Conservation (phyloP, 2,888 invertebrate species). For the Euphydryas editha region DNA sequence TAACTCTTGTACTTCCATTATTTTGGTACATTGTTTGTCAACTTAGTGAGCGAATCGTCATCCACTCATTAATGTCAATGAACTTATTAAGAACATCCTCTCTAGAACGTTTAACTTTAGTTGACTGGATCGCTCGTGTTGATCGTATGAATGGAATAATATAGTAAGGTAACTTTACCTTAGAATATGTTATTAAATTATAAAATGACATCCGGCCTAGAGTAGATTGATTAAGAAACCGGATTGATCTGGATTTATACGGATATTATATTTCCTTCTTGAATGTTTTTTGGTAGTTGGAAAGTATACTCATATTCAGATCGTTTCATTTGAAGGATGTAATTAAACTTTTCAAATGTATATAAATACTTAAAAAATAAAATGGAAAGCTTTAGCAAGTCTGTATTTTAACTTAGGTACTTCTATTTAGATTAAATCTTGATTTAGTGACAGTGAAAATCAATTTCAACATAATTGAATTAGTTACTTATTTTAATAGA, state of each 20-base stretch:
- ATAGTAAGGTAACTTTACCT: constrained; percentile 14
- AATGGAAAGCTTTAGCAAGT: no score
- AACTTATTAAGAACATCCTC: constrained; percentile 44
- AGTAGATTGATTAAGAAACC: neutral
- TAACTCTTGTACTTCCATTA: neutral
- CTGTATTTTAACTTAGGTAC: no score
- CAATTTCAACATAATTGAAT: no score
- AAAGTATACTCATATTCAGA: no score
- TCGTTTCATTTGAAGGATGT: no score
- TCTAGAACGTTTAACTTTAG: constrained; percentile 27
- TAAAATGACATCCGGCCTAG: neutral
- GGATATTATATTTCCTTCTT: neutral
- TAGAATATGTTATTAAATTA: neutral
- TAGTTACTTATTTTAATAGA: no score
- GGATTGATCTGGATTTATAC: neutral
- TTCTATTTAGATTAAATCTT: no score
- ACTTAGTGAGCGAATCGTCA: constrained; percentile 21
- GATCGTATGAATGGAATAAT: constrained; percentile 13
- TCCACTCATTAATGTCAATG: constrained; percentile 37
- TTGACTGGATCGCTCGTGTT: constrained; percentile 9
- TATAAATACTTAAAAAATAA: no score
- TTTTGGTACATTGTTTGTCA: constrained; percentile 1
- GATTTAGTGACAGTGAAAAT: no score
- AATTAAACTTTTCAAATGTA: no score
- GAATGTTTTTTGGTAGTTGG: neutral